Percentiles rank a stretch among this genome's conserved stretches.
Conservation (phyloP, 2,113 vertebrate genomes). For the Austrofundulus limnaeus region DNA sequence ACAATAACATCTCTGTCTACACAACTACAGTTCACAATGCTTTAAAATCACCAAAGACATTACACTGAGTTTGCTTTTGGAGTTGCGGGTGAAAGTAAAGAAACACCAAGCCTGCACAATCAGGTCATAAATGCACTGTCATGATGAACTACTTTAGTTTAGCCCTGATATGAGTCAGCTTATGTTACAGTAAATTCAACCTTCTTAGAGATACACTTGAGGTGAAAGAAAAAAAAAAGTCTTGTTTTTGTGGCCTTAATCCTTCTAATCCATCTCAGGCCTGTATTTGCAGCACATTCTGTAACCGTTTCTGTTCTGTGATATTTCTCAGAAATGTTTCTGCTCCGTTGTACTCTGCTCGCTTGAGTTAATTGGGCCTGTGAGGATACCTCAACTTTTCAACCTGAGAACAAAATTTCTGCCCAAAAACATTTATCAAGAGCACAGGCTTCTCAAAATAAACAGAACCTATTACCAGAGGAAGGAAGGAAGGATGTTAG, state of each 20-base stretch:
- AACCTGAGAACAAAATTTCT: conserved; percentile 36
- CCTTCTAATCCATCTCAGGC: conserved; percentile 1
- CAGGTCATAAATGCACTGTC: neutral
- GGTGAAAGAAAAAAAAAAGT: conserved; percentile 4
- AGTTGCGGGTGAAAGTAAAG: neutral
- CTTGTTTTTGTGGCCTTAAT: neutral
- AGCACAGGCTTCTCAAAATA: conserved; percentile 74
- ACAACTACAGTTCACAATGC: neutral
- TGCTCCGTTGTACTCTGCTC: neutral
- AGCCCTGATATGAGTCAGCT: neutral
- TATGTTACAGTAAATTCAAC: neutral
- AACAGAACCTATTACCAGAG: conserved; percentile 80
- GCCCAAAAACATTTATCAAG: conserved; percentile 48
- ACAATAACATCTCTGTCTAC: too few species aligned
- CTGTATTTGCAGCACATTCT: neutral
- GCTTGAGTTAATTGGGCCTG: conserved; percentile 24
- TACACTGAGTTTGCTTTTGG: neutral
- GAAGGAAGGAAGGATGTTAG: conserved; percentile 76
- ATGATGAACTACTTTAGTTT: neutral
- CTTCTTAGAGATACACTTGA: neutral
- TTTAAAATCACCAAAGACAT: neutral
- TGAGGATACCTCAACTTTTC: conserved; percentile 6
- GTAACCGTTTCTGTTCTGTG: neutral
- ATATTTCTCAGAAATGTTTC: conserved; percentile 23
- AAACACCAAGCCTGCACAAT: neutral